A percentile compares a stretch with the other conserved stretches of the same genome.
These are phyloP conservation scores for Conomelus anceps DNA, from an alignment of 2,888 invertebrate species.

Conservation along the genomic window DNA sequence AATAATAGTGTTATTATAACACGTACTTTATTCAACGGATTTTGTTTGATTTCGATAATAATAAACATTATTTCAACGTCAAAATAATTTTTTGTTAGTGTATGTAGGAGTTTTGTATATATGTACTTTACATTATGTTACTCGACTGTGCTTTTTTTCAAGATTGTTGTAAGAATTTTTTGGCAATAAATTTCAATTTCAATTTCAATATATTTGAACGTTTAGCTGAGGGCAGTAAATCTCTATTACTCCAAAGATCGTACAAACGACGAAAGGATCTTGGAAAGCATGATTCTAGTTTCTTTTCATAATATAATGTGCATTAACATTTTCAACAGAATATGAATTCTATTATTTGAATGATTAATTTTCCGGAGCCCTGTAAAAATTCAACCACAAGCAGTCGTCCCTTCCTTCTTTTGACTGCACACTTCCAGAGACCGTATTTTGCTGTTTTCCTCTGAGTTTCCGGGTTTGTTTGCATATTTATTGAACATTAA, in stretches of 20 bases:
- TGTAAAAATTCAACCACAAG: background rate
- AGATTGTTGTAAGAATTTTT: too few relatives aligned
- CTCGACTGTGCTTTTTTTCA: too few relatives aligned
- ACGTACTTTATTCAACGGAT: too few relatives aligned
- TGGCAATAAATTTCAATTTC: too few relatives aligned
- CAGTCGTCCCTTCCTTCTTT: background rate
- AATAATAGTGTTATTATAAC: too few relatives aligned
- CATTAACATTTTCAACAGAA: background rate
- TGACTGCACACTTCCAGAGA: background rate
- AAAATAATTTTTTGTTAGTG: too few relatives aligned
- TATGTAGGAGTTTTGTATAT: too few relatives aligned
- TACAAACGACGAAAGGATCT: background rate
- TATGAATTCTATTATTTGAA: background rate
- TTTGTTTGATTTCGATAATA: too few relatives aligned
- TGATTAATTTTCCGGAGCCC: background rate
- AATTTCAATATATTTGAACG: too few relatives aligned
- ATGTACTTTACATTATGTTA: too few relatives aligned
- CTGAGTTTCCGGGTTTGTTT: background rate
- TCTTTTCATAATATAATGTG: background rate
- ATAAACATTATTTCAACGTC: too few relatives aligned
- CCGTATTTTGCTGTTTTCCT: background rate
- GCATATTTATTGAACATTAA: background rate
- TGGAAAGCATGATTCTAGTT: background rate
- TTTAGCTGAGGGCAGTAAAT: background rate
- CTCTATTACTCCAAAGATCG: background rate